Evolutionary conservation across 1,140 invertebrate species (phyloP), one percentile per base, ranked within the genome.

Genomic region (Laupala kohalensis): DNA sequence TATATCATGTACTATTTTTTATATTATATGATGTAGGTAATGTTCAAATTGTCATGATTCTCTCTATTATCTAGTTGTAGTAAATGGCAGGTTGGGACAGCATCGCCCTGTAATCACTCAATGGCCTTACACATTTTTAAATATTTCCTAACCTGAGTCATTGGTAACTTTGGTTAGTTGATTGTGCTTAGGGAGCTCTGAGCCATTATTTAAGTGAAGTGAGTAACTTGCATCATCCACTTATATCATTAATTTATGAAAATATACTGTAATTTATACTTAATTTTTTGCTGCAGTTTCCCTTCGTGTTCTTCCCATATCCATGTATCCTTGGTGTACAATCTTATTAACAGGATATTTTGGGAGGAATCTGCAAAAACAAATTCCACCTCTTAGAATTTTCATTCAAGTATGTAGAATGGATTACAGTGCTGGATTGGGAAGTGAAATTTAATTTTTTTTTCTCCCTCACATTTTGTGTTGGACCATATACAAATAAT

Each of bases 1-100:
- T 25, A 66, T 72, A 72, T 28, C 29, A 72, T 72, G 71, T 72
- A 53, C 71, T 72, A 72, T 72, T 72, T 72, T 72, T 72, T 72
- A 72, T 72, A 72, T 72, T 72, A 68, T 72, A 68, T 64, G 71
- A 72, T 70, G 69, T 63, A 70, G 69, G 53, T 70, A 64, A 23
- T 72, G 71, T 67, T 72, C 71, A 72, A 72, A 68, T 37, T 37
- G 37, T 72, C 19, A 72, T 72, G 24, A 53, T 68, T 37, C 29
- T 67, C 25, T 25, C 26, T 25, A 25, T 37, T 72, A 67, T 67
- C 37, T 72, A 72, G 65, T 67, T 62, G 65, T 72, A 72, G 71
- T 64, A 37, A 53, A 37, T 72, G n/a, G 12, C 62, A 71, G 69
- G 30, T 13, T 28, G 12, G 66, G 25, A 68, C 70, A 71, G 29